Evolutionary conservation across 1,140 invertebrate genomes (phyloP).

Genomic region (Drosophila asahinai): DNA sequence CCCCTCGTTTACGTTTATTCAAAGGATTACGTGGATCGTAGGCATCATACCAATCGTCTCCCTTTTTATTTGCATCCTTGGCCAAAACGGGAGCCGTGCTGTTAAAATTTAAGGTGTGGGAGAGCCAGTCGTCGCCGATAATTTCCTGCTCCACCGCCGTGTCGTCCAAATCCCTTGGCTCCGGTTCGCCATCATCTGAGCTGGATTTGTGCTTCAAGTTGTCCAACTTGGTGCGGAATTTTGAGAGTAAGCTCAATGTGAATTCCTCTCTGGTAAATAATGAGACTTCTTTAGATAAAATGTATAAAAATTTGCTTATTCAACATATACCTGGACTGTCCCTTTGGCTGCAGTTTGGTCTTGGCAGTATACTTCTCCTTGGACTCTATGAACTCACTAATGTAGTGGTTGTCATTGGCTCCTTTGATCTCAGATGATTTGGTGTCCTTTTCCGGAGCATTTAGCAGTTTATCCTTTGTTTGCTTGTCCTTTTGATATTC

Average conservation of each 20-base stretch:
- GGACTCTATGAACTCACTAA: conserved; percentile 91
- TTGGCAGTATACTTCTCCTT: conserved; percentile 91
- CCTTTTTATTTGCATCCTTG: conserved; percentile 97
- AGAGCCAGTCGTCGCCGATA: conserved; percentile 89
- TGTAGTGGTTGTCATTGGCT: conserved; percentile 84
- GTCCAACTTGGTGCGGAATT: conserved; percentile 93
- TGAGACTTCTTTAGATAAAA: background rate
- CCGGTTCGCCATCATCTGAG: conserved; percentile 67
- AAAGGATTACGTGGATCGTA: conserved; percentile 97
- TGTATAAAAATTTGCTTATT: background rate
- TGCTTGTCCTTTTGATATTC: conserved; percentile 89
- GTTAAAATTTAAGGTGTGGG: conserved; percentile 92
- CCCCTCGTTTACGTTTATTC: conserved; percentile 94
- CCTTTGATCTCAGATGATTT: conserved; percentile 66
- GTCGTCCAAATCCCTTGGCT: conserved; percentile 42
- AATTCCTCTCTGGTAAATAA: conserved; percentile 87
- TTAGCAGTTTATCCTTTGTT: conserved; percentile 75
- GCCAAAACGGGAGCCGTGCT: conserved; percentile 92
- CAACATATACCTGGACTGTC: conserved; percentile 86
- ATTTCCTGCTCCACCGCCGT: conserved; percentile 85
- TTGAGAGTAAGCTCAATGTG: conserved; percentile 92
- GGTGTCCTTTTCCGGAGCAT: conserved; percentile 84
- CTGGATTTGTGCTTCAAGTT: conserved; percentile 87
- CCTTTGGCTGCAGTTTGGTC: conserved; percentile 89
- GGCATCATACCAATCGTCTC: conserved; percentile 98